Conservation (phyloP, 2,113 vertebrate genomes). For the Piaya cayana region DNA sequence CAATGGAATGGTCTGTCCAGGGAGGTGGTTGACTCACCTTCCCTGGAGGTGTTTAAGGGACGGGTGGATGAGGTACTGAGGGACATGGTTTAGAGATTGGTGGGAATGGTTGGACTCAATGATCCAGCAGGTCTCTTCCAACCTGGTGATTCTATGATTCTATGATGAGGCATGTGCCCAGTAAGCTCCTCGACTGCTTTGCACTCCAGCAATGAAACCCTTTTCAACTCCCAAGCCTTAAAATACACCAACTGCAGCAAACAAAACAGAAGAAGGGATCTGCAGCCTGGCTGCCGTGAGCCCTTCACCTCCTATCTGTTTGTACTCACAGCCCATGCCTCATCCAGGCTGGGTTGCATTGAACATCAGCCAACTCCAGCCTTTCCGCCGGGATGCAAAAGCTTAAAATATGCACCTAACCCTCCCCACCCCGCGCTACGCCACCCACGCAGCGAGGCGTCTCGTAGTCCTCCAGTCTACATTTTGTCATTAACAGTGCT, state of each 20-base stretch:
- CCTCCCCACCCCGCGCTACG: background rate
- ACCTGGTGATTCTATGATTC: too few relatives aligned
- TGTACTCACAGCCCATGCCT: background rate
- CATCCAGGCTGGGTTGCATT: background rate
- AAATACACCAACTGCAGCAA: background rate
- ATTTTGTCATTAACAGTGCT: conserved; percentile 66
- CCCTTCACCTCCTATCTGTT: background rate
- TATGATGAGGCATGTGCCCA: too few relatives aligned
- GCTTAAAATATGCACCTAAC: conserved; percentile 5
- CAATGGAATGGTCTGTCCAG: too few relatives aligned
- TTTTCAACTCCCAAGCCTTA: background rate
- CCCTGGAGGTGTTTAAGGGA: too few relatives aligned
- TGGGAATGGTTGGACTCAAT: too few relatives aligned
- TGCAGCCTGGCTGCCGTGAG: fast-evolving
- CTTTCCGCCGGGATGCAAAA: conserved; percentile 12
- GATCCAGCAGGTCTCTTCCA: too few relatives aligned
- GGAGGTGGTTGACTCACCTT: too few relatives aligned
- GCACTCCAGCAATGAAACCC: background rate
- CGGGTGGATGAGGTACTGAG: too few relatives aligned
- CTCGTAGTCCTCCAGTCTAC: conserved; percentile 59
- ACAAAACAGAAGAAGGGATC: background rate
- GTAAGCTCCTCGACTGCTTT: background rate
- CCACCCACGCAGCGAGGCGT: conserved; percentile 51
- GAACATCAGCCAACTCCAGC: conserved; percentile 23
- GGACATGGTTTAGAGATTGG: too few relatives aligned